These are phyloP conservation scores for Eristalis pertinax DNA, from an alignment of 2,888 invertebrate genomes.

Conservation along the genomic window DNA sequence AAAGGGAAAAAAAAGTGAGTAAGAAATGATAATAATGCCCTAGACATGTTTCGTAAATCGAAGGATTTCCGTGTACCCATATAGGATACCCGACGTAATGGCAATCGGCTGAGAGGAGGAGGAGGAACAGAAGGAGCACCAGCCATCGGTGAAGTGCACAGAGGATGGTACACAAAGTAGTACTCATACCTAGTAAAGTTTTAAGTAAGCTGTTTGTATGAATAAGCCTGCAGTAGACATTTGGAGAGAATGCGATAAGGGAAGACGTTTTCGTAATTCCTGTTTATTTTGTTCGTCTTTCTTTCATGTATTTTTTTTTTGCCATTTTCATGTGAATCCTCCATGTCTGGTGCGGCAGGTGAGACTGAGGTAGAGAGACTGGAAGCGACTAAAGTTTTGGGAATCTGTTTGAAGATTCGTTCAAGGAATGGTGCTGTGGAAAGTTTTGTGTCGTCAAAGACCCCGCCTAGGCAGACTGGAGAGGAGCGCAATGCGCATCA, in stretches of 20 bases:
- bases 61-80: slow-evolving; percentile 52
- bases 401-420: not conserved
- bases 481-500: not conserved
- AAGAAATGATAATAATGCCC: slow-evolving; percentile 40
- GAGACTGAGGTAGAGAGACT: not conserved
- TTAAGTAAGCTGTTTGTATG: slow-evolving; percentile 7
- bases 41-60: slow-evolving; percentile 64
- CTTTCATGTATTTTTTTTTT: not conserved
- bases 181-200: not conserved
- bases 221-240: slow-evolving; percentile 52
- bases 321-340: not conserved
- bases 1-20: not conserved
- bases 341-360: not conserved
- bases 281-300: not conserved
- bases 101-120: too few species aligned
- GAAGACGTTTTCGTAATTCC: slow-evolving; percentile 4
- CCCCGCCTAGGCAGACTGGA: not conserved
- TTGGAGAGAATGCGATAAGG: slow-evolving; percentile 28
- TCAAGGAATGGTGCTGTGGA: not conserved
- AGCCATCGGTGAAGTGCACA: not conserved
- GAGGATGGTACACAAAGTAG: slow-evolving; percentile 5
- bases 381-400: not conserved
- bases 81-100: slow-evolving; percentile 1
- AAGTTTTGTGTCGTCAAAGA: not conserved
- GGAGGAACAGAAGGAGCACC: not conserved